A percentile compares a stretch with the other conserved stretches of the same genome.
Evolutionary conservation across 53 echinoderm and acorn worm genomes (phyloP).

Genomic region (Echinometra lucunter): DNA sequence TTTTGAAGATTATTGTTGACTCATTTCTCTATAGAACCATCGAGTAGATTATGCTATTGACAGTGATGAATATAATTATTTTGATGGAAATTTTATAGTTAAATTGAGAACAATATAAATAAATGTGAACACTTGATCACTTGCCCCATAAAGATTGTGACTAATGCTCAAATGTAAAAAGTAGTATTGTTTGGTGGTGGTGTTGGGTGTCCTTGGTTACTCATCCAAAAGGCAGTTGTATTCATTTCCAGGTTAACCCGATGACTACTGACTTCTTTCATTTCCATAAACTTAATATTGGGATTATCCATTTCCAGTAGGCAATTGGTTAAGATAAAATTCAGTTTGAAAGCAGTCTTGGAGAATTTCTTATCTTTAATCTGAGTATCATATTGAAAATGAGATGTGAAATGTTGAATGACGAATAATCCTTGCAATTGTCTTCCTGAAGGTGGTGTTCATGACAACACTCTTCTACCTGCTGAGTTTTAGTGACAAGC

Average conservation of each 20-base stretch:
- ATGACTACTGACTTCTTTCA: too few relatives aligned
- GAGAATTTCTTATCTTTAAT: neutral
- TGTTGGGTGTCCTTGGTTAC: too few relatives aligned
- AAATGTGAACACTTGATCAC: neutral
- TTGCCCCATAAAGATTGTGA: neutral
- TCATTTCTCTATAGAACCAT: neutral
- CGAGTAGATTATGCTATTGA: neutral
- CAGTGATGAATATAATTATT: neutral
- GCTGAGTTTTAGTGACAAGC: conserved; percentile 89
- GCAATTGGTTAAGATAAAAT: too few relatives aligned
- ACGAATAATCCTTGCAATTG: neutral
- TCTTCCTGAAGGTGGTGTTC: conserved; percentile 80
- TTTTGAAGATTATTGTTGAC: neutral
- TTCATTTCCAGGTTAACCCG: too few relatives aligned
- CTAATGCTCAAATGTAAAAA: neutral
- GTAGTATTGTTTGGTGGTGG: too few relatives aligned
- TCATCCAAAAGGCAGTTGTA: too few relatives aligned
- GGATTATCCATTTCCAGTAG: too few relatives aligned
- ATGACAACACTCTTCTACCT: conserved; percentile 97
- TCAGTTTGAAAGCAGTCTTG: too few relatives aligned
- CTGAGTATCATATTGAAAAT: neutral
- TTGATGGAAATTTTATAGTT: too few relatives aligned
- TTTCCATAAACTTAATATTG: too few relatives aligned
- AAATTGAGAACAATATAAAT: neutral
- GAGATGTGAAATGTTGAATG: neutral